Evolutionary conservation across 1,140 invertebrate species (phyloP).

Genomic region (Pogonomyrmex californicus): DNA sequence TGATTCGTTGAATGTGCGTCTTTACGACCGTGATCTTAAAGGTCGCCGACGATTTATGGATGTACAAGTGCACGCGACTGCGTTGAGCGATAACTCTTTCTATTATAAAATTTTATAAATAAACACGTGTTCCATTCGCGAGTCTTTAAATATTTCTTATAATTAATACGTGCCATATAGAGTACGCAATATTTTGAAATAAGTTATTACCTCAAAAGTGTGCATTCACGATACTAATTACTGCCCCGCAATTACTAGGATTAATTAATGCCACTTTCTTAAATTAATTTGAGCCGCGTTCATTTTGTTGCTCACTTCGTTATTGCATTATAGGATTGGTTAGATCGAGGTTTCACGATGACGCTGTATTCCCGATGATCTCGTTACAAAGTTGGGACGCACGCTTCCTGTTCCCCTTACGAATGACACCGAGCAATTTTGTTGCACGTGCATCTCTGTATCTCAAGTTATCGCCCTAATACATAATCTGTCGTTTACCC

Average conservation of each 20-base stretch:
- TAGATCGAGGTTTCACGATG: conserved; percentile 28
- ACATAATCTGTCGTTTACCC: conserved; percentile 3
- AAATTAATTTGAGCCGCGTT: neutral
- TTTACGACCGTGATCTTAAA: neutral
- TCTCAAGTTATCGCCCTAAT: conserved; percentile 12
- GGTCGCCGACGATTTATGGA: conserved; percentile 11
- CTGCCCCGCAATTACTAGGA: neutral
- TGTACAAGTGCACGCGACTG: neutral
- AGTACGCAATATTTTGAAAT: neutral
- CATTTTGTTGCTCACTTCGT: neutral
- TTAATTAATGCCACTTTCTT: neutral
- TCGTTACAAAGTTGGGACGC: conserved; percentile 59
- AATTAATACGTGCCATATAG: no score
- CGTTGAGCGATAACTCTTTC: neutral
- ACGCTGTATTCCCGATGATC: conserved; percentile 30
- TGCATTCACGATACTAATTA: neutral
- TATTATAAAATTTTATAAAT: neutral
- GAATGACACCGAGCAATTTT: conserved; percentile 55
- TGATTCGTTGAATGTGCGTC: neutral
- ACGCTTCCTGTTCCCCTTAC: conserved; percentile 36
- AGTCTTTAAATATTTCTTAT: neutral
- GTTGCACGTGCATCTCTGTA: conserved; percentile 15
- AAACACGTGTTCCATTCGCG: neutral
- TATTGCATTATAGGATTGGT: conserved; percentile 26
- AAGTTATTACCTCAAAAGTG: neutral